Base-by-base conservation (phyloP, 2,888 invertebrate species). In the Eilema depressum region DNA sequence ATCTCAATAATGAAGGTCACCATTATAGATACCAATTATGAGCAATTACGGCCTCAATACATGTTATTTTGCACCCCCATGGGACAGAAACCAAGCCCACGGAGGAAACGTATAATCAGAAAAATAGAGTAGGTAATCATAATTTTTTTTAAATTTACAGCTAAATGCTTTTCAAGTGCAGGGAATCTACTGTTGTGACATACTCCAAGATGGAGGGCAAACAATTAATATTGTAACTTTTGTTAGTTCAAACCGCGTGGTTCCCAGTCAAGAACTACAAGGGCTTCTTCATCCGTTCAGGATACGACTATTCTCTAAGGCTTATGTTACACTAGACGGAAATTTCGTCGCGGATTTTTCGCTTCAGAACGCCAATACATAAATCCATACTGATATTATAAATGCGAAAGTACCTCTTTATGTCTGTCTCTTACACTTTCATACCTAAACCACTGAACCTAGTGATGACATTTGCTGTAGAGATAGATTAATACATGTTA, bases 161-260 rank as follows among this genome's bases (percentile, higher is more conserved):
- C 53, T 53, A 53, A 53, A 53, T n/a, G 53, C 20, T n/a, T 53
- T 53, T 53, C 53, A 53, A n/a, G 53, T 53, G 53, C 53, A n/a
- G n/a, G n/a, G 20, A 20, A 53, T 53, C 53, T 53, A n/a, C 53
- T 10, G n/a, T 53, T 53, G 53, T 53, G n/a, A 4, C 33, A 37
- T 53, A n/a, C 53, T 53, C n/a, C 20, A n/a, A n/a, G 53, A 10
- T 53, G 53, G 17, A 53, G n/a, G n/a, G n/a, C n/a, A 53, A 53
- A 53, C 20, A 53, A n/a, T 53, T n/a, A 20, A 53, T 10, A 53
- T 53, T 53, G n/a, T n/a, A n/a, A 53, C n/a, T n/a, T 53, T n/a
- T n/a, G 53, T 53, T 53, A n/a, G 4, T 53, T 53, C n/a, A 53
- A 53, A 8, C 53, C 10, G 53, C 53, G n/a, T 53, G 20, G 20